Conservation (phyloP, 2,888 invertebrate species). For the Eupithecia centaureata region DNA sequence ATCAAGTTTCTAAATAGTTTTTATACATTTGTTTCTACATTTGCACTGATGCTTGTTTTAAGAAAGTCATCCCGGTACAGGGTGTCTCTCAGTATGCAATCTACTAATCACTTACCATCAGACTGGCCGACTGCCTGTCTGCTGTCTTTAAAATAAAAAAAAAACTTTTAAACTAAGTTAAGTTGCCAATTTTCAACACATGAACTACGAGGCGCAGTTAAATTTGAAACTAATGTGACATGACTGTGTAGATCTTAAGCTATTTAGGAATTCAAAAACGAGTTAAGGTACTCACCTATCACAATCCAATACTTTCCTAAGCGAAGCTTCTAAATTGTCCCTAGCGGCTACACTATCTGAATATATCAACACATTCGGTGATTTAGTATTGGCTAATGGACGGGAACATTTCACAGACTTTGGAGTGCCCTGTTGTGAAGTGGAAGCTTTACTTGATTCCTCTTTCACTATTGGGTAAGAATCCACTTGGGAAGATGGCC, state of each 20-base stretch:
- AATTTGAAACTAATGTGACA: conserved; percentile 36
- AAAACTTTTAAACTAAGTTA: conserved; percentile 33
- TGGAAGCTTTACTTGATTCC: conserved; percentile 55
- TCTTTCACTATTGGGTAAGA: conserved; percentile 62
- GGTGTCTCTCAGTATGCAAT: conserved; percentile 33
- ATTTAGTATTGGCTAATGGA: conserved; percentile 86
- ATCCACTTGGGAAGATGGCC: conserved; percentile 64
- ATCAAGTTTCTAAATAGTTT: background rate
- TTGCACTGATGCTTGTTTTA: conserved; percentile 23
- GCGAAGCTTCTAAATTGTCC: conserved; percentile 88
- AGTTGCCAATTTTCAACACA: conserved; percentile 40
- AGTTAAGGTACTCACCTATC: conserved; percentile 84
- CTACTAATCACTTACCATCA: conserved; percentile 46
- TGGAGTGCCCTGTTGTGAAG: conserved; percentile 63
- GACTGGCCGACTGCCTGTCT: conserved; percentile 48
- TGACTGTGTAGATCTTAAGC: conserved; percentile 40
- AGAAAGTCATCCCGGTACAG: conserved; percentile 30
- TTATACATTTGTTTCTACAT: conserved; percentile 8
- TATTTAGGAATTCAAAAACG: conserved; percentile 31
- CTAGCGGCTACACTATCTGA: conserved; percentile 90
- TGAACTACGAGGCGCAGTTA: conserved; percentile 37
- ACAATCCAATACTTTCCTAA: conserved; percentile 87
- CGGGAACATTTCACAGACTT: conserved; percentile 77
- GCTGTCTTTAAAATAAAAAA: conserved; percentile 46
- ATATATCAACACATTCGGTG: conserved; percentile 92